Percentiles rank a stretch among this genome's conserved stretches.
phyloP scores from a whole-genome alignment of 2,797 vertebrate genomes.

The Knipowitschia caucasica region DNA sequence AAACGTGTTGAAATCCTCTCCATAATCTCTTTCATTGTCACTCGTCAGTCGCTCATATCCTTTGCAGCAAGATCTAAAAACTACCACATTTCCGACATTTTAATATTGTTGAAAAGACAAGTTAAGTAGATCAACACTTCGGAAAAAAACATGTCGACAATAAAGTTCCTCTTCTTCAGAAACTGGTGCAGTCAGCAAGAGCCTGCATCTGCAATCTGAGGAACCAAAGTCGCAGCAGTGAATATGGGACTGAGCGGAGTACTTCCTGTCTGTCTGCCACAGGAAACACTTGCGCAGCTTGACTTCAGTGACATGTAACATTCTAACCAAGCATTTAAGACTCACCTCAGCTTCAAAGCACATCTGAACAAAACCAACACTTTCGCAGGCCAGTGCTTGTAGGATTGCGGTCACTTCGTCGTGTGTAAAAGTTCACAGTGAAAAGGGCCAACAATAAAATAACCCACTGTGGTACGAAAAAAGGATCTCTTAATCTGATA shows the following conservation, averaged over 20 bases:
- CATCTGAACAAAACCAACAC: conserved; percentile 7
- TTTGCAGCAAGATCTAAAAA: conserved; percentile 4
- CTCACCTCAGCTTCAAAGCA: conserved; percentile 46
- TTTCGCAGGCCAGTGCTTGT: neutral
- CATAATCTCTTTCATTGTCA: conserved; percentile 5
- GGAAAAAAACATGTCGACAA: conserved; percentile 7
- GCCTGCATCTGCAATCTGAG: conserved; percentile 35
- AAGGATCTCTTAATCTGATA: too few relatives aligned
- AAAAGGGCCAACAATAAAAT: conserved; percentile 7
- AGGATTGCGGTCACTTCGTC: neutral
- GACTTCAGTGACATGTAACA: conserved; percentile 43
- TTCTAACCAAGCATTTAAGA: conserved; percentile 13
- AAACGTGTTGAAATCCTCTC: conserved; percentile 18
- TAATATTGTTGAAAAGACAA: neutral
- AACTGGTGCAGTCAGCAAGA: conserved; percentile 51
- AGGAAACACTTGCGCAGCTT: conserved; percentile 73
- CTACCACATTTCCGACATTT: neutral
- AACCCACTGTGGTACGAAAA: too few relatives aligned
- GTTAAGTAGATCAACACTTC: conserved; percentile 15
- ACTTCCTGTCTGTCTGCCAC: conserved; percentile 75
- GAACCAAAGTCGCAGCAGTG: conserved; percentile 44
- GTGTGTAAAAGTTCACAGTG: neutral
- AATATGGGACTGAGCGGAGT: conserved; percentile 60
- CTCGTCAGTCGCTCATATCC: neutral
- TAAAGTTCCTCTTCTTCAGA: conserved; percentile 26